A percentile compares a stretch with the other conserved stretches of the same genome.
phyloP scores from a whole-genome alignment of 2,113 vertebrate species.

The Alethe diademata region DNA sequence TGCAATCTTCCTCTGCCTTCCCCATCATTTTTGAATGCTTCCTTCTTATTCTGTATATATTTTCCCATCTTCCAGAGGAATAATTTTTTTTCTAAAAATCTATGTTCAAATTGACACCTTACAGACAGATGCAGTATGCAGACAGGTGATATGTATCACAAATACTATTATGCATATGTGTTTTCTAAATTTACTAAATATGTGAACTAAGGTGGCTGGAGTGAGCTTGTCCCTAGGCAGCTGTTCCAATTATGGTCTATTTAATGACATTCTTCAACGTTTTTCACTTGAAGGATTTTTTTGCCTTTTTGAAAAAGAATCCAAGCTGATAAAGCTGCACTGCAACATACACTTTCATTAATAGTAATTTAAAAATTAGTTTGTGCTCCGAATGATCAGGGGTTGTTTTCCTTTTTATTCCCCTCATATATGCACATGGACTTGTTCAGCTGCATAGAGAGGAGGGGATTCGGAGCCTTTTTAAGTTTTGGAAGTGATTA shows the following conservation, averaged over 20 bases:
- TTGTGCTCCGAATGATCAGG: not conserved
- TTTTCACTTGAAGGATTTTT: not conserved
- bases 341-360: not conserved
- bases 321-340: not conserved
- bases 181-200: not conserved
- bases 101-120: not conserved
- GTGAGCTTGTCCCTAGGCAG: not conserved
- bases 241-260: not conserved
- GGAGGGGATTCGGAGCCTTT: not conserved
- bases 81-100: not conserved
- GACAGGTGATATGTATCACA: not conserved
- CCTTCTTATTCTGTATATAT: not conserved
- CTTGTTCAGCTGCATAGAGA: not conserved
- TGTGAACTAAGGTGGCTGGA: not conserved
- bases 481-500: not conserved
- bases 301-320: not conserved
- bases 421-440: not conserved
- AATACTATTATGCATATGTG: not conserved
- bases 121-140: not conserved
- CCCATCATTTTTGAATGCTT: not conserved
- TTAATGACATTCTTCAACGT: not conserved
- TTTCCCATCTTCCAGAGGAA: not conserved
- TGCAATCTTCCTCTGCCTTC: not conserved
- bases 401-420: not conserved
- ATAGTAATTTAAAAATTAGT: not conserved